phyloP scores from a whole-genome alignment of 2,888 invertebrate genomes.

The Halocaridina rubra region DNA sequence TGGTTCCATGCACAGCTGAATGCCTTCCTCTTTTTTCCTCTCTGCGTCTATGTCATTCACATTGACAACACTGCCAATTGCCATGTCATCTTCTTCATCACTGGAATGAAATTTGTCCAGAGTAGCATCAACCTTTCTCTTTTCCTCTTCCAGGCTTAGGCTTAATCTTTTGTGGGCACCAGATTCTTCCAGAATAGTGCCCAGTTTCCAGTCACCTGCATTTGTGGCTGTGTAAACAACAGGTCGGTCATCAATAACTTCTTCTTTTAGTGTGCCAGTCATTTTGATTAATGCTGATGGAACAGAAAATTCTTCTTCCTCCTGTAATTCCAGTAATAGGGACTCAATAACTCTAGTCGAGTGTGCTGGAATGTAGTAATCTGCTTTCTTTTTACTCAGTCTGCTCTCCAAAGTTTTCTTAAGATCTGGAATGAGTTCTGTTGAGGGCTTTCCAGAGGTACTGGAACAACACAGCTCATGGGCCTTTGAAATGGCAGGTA shows the following conservation, averaged over 20 bases:
- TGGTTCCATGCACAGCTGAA: conserved; percentile 42
- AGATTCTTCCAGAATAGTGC: conserved; percentile 33
- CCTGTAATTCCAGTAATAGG: conserved; percentile 22
- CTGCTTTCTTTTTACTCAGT: not conserved
- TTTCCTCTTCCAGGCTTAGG: not conserved
- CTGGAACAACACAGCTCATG: not conserved
- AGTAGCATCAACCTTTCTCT: not conserved
- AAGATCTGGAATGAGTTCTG: not conserved
- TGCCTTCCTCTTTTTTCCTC: conserved; percentile 44
- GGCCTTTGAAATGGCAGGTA: not conserved
- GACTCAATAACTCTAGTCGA: conserved; percentile 34
- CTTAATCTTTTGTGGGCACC: not conserved
- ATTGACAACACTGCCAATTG: conserved; percentile 34
- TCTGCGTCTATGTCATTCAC: conserved; percentile 48
- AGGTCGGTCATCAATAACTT: conserved; percentile 21
- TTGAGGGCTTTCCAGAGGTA: not conserved
- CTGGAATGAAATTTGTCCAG: conserved; percentile 35
- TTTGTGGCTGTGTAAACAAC: conserved; percentile 45
- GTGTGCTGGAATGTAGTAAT: conserved; percentile 5
- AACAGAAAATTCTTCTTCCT: not conserved
- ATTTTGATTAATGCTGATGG: not conserved
- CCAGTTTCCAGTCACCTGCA: conserved; percentile 38
- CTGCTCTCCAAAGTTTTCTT: not conserved
- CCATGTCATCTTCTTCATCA: conserved; percentile 39
- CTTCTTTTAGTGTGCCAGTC: not conserved